These are phyloP conservation scores for Dromiciops gliroides DNA, from an alignment of 2,113 vertebrate genomes.

Conservation along the genomic window DNA sequence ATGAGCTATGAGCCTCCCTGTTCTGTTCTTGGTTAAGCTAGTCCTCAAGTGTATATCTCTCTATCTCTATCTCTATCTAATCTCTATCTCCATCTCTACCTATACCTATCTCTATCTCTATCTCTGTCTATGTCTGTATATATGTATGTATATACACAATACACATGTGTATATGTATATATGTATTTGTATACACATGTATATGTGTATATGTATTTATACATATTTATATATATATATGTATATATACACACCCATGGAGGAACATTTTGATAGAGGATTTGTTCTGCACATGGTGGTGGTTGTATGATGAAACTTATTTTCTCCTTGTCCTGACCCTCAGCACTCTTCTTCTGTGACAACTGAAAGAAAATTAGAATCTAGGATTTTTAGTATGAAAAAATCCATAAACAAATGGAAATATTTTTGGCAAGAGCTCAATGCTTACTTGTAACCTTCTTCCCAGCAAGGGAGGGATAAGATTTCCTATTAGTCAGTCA, in stretches of 20 bases:
- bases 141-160: no score
- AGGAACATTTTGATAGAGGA: neutral
- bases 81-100: no score
- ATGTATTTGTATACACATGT: no score
- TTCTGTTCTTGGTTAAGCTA: neutral
- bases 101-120: no score
- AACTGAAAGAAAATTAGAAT: neutral
- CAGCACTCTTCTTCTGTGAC: neutral
- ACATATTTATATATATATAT: neutral
- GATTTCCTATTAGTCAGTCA: neutral
- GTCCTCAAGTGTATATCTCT: neutral
- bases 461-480: neutral
- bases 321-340: neutral
- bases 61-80: no score
- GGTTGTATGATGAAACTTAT: neutral
- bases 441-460: neutral
- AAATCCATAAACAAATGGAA: neutral
- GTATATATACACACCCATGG: neutral
- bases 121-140: no score
- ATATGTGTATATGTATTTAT: no score
- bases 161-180: no score
- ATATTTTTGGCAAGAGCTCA: neutral
- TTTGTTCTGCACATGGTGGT: neutral
- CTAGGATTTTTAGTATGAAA: neutral
- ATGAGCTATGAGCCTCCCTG: neutral